phyloP scores from a whole-genome alignment of 2,888 invertebrate species.

The Chymomyza caudatula region DNA sequence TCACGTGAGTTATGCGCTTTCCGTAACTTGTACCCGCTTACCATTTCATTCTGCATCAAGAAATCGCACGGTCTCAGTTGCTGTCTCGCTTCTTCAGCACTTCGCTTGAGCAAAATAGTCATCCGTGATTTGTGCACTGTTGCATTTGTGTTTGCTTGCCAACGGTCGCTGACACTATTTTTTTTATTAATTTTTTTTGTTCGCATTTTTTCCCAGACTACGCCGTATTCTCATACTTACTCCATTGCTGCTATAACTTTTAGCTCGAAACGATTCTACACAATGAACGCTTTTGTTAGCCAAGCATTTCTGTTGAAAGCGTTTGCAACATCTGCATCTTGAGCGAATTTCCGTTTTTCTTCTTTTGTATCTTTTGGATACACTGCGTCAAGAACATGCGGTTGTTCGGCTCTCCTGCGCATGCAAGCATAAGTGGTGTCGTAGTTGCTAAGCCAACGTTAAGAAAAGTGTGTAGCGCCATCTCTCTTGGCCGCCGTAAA shows the following conservation, averaged over 20 bases:
- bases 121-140: slow-evolving; percentile 45
- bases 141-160: slow-evolving; percentile 31
- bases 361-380: too few relatives aligned
- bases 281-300: neutral
- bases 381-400: too few relatives aligned
- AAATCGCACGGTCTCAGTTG: neutral
- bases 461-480: too few relatives aligned
- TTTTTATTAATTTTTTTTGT: neutral
- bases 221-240: too few relatives aligned
- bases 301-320: too few relatives aligned
- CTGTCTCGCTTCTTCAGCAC: neutral
- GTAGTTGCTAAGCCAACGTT: too few relatives aligned
- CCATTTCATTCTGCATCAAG: neutral
- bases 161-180: neutral
- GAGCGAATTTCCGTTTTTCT: neutral
- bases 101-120: slow-evolving; percentile 37
- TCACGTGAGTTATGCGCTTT: slow-evolving; percentile 48
- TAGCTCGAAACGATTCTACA: neutral
- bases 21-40: neutral
- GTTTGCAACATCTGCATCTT: neutral
- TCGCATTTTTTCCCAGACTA: neutral
- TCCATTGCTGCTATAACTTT: too few relatives aligned
- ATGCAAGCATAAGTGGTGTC: too few relatives aligned
- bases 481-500: too few relatives aligned
- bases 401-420: too few relatives aligned